Conservation (phyloP, 2,113 vertebrate species). For the Myxocyprinus asiaticus region DNA sequence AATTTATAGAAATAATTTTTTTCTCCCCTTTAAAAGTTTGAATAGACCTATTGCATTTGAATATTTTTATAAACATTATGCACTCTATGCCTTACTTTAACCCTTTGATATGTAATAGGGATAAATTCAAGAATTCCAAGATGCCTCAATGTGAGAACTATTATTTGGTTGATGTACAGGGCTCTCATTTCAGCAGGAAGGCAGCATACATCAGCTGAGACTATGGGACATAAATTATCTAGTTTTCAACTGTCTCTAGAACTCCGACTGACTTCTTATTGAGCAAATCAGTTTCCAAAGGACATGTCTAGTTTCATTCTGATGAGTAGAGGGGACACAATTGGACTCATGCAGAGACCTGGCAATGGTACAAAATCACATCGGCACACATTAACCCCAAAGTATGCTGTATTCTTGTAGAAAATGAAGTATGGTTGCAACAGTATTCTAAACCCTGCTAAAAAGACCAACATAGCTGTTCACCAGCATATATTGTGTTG, state of each 20-base stretch:
- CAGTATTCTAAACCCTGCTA: background rate
- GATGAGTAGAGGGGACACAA: background rate
- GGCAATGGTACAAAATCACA: constrained; percentile 19
- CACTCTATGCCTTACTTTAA: background rate
- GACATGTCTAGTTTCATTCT: constrained; percentile 8
- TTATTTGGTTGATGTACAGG: background rate
- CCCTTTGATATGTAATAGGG: background rate
- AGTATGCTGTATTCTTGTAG: background rate
- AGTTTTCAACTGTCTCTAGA: background rate
- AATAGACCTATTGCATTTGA: no score
- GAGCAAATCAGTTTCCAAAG: constrained; percentile 21
- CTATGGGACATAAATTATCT: background rate
- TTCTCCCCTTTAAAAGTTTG: no score
- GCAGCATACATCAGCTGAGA: background rate
- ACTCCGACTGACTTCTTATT: constrained; percentile 19
- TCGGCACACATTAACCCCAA: background rate
- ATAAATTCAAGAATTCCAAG: constrained; percentile 2
- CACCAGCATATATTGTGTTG: background rate
- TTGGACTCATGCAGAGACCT: constrained; percentile 2
- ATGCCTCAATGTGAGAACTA: background rate
- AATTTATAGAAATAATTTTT: no score
- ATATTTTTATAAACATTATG: background rate
- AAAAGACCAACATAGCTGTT: background rate
- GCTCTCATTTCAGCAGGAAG: background rate
- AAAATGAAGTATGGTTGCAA: background rate